phyloP scores from a whole-genome alignment of 1,140 invertebrate species.

The Drosophila santomea region DNA sequence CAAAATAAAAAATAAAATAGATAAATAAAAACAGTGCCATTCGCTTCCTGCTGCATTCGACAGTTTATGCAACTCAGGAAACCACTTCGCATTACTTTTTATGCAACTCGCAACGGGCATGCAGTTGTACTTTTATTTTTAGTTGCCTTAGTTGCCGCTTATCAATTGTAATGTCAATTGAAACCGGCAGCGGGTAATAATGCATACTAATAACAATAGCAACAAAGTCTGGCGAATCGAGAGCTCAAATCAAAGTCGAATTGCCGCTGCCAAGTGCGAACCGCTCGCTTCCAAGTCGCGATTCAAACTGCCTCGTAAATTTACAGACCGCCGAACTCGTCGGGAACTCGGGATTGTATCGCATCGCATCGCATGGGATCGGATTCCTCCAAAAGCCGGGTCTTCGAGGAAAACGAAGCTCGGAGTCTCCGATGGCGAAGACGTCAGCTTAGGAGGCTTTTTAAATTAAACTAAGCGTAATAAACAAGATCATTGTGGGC shows the following conservation, averaged over 20 bases:
- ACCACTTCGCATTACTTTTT: slow-evolving; percentile 77
- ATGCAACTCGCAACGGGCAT: slow-evolving; percentile 62
- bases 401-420: slow-evolving; percentile 21
- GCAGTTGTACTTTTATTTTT: slow-evolving; percentile 46
- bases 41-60: slow-evolving; percentile 73
- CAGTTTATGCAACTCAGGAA: slow-evolving; percentile 77
- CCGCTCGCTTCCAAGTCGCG: slow-evolving; percentile 54
- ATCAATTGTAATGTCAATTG: slow-evolving; percentile 76
- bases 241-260: slow-evolving; percentile 13
- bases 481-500: slow-evolving; percentile 47
- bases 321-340: slow-evolving; percentile 10
- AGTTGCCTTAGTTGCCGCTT: slow-evolving; percentile 54
- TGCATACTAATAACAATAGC: slow-evolving; percentile 48
- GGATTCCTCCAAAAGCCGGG: slow-evolving; percentile 47
- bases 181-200: slow-evolving; percentile 46
- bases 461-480: slow-evolving; percentile 69
- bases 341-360: background rate
- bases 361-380: background rate
- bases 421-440: slow-evolving; percentile 15
- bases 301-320: slow-evolving; percentile 63
- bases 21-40: slow-evolving; percentile 27
- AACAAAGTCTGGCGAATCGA: slow-evolving; percentile 11
- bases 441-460: slow-evolving; percentile 33
- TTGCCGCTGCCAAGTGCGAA: slow-evolving; percentile 42
- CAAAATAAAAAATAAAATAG: slow-evolving; percentile 13